phyloP scores from a whole-genome alignment of 2,113 vertebrate genomes.

The Pholis gunnellus region DNA sequence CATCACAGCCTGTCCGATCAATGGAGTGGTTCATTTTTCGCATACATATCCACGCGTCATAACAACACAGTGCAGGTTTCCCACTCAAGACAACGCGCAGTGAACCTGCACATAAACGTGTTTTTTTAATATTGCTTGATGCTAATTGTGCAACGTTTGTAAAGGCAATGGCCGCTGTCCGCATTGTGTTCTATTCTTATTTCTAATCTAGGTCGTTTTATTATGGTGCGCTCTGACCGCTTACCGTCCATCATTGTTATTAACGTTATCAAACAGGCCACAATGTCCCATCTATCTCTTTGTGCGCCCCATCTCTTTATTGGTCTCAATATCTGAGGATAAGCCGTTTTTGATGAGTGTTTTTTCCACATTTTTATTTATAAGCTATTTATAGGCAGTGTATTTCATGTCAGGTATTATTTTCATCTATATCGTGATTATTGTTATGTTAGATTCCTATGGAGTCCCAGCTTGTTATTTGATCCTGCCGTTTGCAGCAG shows the following conservation, averaged over 20 bases:
- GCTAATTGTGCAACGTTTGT: neutral
- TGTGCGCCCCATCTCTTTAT: slow-evolving; percentile 22
- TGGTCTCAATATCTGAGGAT: neutral
- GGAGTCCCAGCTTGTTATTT: slow-evolving; percentile 54
- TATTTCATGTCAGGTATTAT: neutral
- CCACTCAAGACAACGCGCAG: slow-evolving; percentile 12
- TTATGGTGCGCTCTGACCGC: slow-evolving; percentile 50
- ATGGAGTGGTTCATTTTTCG: slow-evolving; percentile 46
- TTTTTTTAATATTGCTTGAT: neutral
- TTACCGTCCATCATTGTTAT: slow-evolving; percentile 66
- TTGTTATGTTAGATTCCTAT: slow-evolving; percentile 22
- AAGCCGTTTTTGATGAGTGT: neutral
- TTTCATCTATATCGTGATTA: slow-evolving; percentile 25
- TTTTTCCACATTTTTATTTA: neutral
- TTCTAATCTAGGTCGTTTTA: slow-evolving; percentile 67
- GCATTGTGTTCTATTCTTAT: slow-evolving; percentile 33
- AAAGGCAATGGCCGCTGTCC: neutral
- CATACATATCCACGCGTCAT: slow-evolving; percentile 67
- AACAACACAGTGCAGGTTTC: slow-evolving; percentile 63
- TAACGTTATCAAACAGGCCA: slow-evolving; percentile 38
- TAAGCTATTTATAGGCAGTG: neutral
- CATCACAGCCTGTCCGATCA: slow-evolving; percentile 41
- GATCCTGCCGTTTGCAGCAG: slow-evolving; percentile 51
- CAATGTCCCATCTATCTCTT: slow-evolving; percentile 23
- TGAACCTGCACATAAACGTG: neutral